phyloP scores from a whole-genome alignment of 2,888 invertebrate species.

The Ctenicera cuprea region DNA sequence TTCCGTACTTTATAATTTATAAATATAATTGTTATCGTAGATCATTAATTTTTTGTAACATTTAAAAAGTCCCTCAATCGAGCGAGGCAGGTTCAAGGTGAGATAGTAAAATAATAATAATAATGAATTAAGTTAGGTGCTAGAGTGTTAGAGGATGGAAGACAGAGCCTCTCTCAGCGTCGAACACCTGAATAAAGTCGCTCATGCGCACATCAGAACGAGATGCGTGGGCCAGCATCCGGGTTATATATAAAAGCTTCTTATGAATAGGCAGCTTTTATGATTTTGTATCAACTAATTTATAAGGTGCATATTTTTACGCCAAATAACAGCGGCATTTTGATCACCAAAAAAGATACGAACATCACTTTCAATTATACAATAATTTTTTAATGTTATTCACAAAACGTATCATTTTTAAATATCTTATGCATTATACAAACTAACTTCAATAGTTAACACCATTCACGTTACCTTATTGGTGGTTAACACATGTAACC shows the following conservation, averaged over 20 bases:
- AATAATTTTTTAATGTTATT: neutral
- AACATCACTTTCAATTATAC: neutral
- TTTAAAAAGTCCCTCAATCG: slow-evolving; percentile 48
- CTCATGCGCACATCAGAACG: slow-evolving; percentile 33
- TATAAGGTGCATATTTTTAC: slow-evolving; percentile 19
- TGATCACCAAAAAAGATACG: neutral
- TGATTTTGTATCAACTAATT: slow-evolving; percentile 9
- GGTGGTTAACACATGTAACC: too few species aligned
- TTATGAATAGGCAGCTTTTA: slow-evolving; percentile 11
- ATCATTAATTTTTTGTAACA: slow-evolving; percentile 50
- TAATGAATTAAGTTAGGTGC: slow-evolving; percentile 49
- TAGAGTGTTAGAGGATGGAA: slow-evolving; percentile 32
- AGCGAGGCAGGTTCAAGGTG: slow-evolving; percentile 49
- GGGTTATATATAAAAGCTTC: slow-evolving; percentile 35
- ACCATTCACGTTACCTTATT: too few species aligned
- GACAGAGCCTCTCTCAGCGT: slow-evolving; percentile 15
- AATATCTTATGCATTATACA: neutral
- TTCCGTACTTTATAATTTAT: slow-evolving; percentile 25
- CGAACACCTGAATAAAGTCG: slow-evolving; percentile 46
- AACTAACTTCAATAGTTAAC: too few species aligned
- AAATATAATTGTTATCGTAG: slow-evolving; percentile 41
- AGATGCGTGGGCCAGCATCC: slow-evolving; percentile 49
- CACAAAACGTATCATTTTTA: neutral
- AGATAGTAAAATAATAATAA: slow-evolving; percentile 48
- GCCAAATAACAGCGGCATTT: neutral